Base-by-base conservation (phyloP, 1,140 invertebrate species). In the Monochamus saltuarius region DNA sequence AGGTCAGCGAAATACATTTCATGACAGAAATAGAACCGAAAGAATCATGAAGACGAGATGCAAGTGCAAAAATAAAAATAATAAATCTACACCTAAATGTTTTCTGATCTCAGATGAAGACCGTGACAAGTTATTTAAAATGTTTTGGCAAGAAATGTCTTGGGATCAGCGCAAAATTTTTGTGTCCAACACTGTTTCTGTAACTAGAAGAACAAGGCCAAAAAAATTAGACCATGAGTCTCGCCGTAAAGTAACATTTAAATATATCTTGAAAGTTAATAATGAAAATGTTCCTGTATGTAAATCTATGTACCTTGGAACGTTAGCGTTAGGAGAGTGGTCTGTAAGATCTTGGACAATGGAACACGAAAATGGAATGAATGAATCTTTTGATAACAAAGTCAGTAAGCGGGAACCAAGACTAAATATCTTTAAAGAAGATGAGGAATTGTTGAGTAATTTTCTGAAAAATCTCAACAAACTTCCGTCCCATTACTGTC, bases 211-310 rank as follows among this genome's bases (percentile, higher is more conserved):
- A 50, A 50, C 2, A 50, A 50, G 47, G n/a, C 47, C 29, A 50
- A 50, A 11, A 50, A 50, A 50, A 50, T 7, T 29, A 50, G 47
- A 50, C 1, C 4, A 50, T 29, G 19, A 29, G 14, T 50, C 22
- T 34, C 22, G 47, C 22, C 47, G 47, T 50, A 50, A 6, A 4
- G 47, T 29, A 50, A 50, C 47, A 34, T 50, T 50, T 50, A 7
- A 50, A 13, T 50, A 50, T 34, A 34, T 4, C 22, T 35, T 50
- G 47, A 50, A 50, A 34, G 22, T 50, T 34, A 50, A 50, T 50
- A 50, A 50, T 50, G 47, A 50, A 50, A 50, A 29, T 50, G 22
- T 50, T 29, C 47, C 22, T 50, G 47, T 50, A 50, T 50, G 47
- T 50, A 50, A 50, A 34, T 34, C 22, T 6, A 50, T 50, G 47